These are phyloP conservation scores for Aethes cnicana DNA, from an alignment of 2,888 invertebrate genomes.

Conservation along the genomic window DNA sequence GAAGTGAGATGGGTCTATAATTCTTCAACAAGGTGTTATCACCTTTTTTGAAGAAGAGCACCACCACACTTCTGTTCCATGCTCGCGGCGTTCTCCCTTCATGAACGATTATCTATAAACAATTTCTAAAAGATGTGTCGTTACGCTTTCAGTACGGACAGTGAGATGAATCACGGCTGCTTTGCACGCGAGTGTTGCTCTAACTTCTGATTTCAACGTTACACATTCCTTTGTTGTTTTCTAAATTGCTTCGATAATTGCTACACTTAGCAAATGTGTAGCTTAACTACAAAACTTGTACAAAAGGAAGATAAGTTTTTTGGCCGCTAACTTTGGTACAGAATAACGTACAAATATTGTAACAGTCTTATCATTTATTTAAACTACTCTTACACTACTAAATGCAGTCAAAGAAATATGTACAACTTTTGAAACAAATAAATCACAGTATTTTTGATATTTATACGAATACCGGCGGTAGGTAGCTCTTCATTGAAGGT, in stretches of 20 bases:
- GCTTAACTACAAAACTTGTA: no score
- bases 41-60: neutral
- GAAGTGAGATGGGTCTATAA: no score
- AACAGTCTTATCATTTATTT: constrained; percentile 24
- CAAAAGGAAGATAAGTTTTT: no score
- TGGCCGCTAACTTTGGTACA: no score
- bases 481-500: constrained; percentile 69
- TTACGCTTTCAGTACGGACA: constrained; percentile 73
- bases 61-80: neutral
- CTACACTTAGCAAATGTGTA: neutral
- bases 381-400: constrained; percentile 53
- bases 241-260: constrained; percentile 14
- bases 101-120: constrained; percentile 8
- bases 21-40: no score
- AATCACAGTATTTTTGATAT: constrained; percentile 55
- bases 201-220: constrained; percentile 53
- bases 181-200: constrained; percentile 51
- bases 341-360: no score
- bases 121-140: constrained; percentile 38
- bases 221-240: constrained; percentile 28
- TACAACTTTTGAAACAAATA: constrained; percentile 48
- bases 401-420: constrained; percentile 64
- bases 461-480: constrained; percentile 68
- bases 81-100: no score
- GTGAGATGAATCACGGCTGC: constrained; percentile 53